These are phyloP conservation scores for Phalacrocorax brasilianus DNA, from an alignment of 2,113 vertebrate genomes.

Conservation along the genomic window DNA sequence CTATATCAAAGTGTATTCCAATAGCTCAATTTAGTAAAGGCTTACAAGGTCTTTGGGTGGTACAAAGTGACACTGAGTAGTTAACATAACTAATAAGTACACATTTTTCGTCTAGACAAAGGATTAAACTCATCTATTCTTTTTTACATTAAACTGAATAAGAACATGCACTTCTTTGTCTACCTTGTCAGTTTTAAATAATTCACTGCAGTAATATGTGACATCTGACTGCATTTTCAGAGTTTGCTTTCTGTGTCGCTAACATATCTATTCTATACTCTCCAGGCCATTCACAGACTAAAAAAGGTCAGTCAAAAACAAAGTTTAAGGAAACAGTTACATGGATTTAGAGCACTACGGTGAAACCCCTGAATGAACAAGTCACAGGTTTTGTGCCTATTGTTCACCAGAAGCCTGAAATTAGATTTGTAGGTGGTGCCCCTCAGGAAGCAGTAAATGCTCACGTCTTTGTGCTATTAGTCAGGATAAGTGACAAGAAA, in stretches of 20 bases:
- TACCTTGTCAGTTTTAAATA: not conserved
- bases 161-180: not conserved
- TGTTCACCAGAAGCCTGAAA: not conserved
- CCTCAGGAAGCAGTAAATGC: not conserved
- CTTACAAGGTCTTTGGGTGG: not conserved
- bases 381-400: not conserved
- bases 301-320: not conserved
- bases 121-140: not conserved
- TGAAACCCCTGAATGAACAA: not conserved
- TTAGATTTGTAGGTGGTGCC: not conserved
- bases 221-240: not conserved
- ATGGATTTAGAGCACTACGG: not conserved
- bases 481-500: not conserved
- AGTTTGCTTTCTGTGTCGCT: not conserved
- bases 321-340: not conserved
- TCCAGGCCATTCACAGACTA: not conserved
- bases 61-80: not conserved
- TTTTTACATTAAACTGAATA: not conserved
- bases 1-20: not conserved
- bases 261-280: not conserved
- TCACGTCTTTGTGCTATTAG: not conserved
- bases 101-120: not conserved
- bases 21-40: not conserved
- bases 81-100: not conserved
- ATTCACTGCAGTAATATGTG: not conserved